These are phyloP conservation scores for Atethmia centrago DNA, from an alignment of 2,888 invertebrate genomes.

Conservation along the genomic window DNA sequence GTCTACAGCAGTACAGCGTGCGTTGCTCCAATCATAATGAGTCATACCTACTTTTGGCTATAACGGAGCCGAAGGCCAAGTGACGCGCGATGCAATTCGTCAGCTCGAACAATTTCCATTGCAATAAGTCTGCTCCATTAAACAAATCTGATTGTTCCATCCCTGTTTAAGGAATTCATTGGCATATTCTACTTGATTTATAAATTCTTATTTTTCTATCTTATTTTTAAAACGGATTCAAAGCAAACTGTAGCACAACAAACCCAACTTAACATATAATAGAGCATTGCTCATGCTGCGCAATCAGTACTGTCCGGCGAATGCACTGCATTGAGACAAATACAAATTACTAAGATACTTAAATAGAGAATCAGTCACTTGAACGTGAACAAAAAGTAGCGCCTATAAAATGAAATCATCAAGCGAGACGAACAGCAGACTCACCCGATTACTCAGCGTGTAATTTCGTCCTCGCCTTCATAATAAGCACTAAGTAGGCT, in stretches of 20 bases:
- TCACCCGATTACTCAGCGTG: conserved; percentile 87
- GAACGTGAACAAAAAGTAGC: conserved; percentile 78
- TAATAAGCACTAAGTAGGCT: conserved; percentile 67
- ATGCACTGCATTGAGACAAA: conserved; percentile 57
- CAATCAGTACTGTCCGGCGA: conserved; percentile 54
- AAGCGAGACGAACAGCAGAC: conserved; percentile 82
- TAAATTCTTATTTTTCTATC: too few species aligned
- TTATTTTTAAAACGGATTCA: conserved; percentile 32
- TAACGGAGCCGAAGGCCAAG: conserved; percentile 80
- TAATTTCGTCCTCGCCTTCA: conserved; percentile 82
- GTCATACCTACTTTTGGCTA: conserved; percentile 82
- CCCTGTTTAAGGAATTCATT: conserved; percentile 66
- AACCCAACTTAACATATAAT: conserved; percentile 54
- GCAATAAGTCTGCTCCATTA: conserved; percentile 76
- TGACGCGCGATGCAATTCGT: conserved; percentile 77
- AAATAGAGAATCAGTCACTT: conserved; percentile 76
- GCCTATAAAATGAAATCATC: conserved; percentile 82
- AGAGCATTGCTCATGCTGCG: conserved; percentile 39
- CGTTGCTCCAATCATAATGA: conserved; percentile 79
- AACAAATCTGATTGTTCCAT: conserved; percentile 74
- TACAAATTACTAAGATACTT: conserved; percentile 66
- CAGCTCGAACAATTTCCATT: conserved; percentile 75
- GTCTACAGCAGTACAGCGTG: conserved; percentile 58
- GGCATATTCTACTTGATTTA: conserved; percentile 39
- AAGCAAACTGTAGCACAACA: conserved; percentile 23